Evolutionary conservation across 2,888 invertebrate genomes (phyloP).

Genomic region (Drosophila aldrichi): DNA sequence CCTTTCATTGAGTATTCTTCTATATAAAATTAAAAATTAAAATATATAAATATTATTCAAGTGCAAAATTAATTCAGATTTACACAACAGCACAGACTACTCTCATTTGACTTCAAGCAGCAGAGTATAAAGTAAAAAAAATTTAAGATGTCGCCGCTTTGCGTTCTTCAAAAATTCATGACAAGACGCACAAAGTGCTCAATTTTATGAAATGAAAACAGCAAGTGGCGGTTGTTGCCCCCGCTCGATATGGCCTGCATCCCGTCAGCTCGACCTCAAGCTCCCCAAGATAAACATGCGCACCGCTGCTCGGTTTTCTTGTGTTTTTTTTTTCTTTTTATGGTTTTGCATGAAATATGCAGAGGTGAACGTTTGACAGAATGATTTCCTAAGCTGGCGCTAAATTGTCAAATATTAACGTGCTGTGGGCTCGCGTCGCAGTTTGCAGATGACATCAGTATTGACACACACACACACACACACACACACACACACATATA

Average conservation of each 20-base stretch:
- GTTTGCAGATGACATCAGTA: conserved; percentile 28
- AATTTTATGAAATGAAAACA: conserved; percentile 76
- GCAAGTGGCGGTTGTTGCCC: conserved; percentile 57
- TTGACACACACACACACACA: background rate
- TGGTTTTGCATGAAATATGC: conserved; percentile 66
- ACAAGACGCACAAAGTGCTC: conserved; percentile 76
- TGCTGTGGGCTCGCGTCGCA: conserved; percentile 2
- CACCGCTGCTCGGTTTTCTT: conserved; percentile 21
- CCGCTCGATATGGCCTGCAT: background rate
- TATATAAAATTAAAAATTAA: too few relatives aligned
- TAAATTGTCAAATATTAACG: conserved; percentile 67
- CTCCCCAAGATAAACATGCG: conserved; percentile 3
- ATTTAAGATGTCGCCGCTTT: conserved; percentile 64
- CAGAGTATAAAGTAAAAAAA: conserved; percentile 2
- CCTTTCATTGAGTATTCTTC: too few relatives aligned
- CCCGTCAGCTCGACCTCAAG: background rate
- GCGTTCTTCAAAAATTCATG: conserved; percentile 74
- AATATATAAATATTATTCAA: too few relatives aligned
- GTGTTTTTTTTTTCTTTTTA: conserved; percentile 36
- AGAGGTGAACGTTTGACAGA: conserved; percentile 55
- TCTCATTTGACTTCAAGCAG: background rate
- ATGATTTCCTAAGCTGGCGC: conserved; percentile 64
- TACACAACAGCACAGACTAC: too few relatives aligned
- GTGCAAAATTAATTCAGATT: too few relatives aligned
- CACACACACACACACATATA: background rate